Evolutionary conservation across 2,797 vertebrate species (phyloP), one percentile per base, ranked within the genome.

Genomic region (Hybognathus amarus): DNA sequence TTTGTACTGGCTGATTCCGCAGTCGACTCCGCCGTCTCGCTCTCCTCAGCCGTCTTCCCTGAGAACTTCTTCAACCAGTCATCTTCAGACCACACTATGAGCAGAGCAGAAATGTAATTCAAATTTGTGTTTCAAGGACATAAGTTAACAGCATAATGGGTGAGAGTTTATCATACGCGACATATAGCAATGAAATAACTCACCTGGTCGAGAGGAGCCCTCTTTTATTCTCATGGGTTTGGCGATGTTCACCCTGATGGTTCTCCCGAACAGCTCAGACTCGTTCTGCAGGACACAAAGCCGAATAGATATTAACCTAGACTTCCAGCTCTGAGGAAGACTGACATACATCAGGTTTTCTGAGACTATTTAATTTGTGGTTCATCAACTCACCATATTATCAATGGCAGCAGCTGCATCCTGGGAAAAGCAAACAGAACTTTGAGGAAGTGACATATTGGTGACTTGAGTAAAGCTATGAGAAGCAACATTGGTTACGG

Each of bases 51-150:
- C 0, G 97, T 98, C 90, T 99, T 99, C n/a, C 98, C 98, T 0
- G 98, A 98, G 90, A 99, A 99, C 89, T 96, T 99, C 92, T 99
- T 99, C 86, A 99, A 90, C 98, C 98, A 99, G 86, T 99, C 98
- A 0, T 99, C 98, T 45, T 99, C 98, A 0, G 98, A 97, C 98
- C 98, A 99, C 80, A 99, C 98, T 99, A 87, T 0, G 3, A 69
- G 7, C 59, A 76, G 36, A 71, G 82, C 38, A 77, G 68, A 80
- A 82, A 79, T 33, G 2, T 22, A 27, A 73, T 24, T n/a, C 10
- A 33, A 6, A 61, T 40, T n/a, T 20, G n/a, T 0, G 24, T 24
- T 71, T 80, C 11, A 17, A 10, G 4, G n/a, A n/a, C 13, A 59
- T 52, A 33, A 0, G 20, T 75, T 38, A 38, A 15, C 20, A 9